phyloP scores from a whole-genome alignment of 2,888 invertebrate genomes.

The Ctenicera cuprea region DNA sequence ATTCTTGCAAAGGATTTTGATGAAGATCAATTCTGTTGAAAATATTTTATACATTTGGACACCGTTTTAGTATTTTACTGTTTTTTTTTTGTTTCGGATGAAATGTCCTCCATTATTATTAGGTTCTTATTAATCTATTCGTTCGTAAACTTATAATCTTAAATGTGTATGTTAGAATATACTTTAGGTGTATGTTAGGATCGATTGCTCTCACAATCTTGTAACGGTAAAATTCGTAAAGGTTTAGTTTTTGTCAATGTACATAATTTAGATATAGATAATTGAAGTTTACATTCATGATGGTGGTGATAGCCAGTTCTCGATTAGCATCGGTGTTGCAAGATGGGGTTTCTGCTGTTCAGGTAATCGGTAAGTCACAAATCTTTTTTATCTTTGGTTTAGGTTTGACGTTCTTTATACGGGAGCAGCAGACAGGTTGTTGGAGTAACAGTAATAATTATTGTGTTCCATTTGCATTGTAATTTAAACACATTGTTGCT shows the following conservation, averaged over 20 bases:
- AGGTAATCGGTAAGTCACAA: slow-evolving; percentile 44
- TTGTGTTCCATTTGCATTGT: slow-evolving; percentile 35
- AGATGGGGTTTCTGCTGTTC: slow-evolving; percentile 37
- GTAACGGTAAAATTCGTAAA: slow-evolving; percentile 11
- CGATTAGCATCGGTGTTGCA: slow-evolving; percentile 28
- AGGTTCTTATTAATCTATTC: slow-evolving; percentile 3
- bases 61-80: slow-evolving; percentile 1
- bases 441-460: not conserved
- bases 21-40: slow-evolving; percentile 2
- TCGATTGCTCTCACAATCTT: slow-evolving; percentile 3
- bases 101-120: slow-evolving; percentile 14
- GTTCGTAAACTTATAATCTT: slow-evolving; percentile 1
- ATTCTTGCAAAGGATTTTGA: not conserved
- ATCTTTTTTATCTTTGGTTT: slow-evolving; percentile 31
- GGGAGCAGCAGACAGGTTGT: not conserved
- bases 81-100: slow-evolving; percentile 14
- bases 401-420: slow-evolving; percentile 28
- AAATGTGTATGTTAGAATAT: slow-evolving; percentile 12
- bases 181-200: slow-evolving; percentile 1
- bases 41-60: slow-evolving; percentile 10
- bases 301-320: slow-evolving; percentile 25
- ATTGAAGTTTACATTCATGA: slow-evolving; percentile 13
- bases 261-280: slow-evolving; percentile 19
- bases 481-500: not conserved
- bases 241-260: slow-evolving; percentile 13